Evolutionary conservation across 2,888 invertebrate genomes (phyloP), one percentile per base, ranked within the genome.

Genomic region (Ormyrus nitidulus): DNA sequence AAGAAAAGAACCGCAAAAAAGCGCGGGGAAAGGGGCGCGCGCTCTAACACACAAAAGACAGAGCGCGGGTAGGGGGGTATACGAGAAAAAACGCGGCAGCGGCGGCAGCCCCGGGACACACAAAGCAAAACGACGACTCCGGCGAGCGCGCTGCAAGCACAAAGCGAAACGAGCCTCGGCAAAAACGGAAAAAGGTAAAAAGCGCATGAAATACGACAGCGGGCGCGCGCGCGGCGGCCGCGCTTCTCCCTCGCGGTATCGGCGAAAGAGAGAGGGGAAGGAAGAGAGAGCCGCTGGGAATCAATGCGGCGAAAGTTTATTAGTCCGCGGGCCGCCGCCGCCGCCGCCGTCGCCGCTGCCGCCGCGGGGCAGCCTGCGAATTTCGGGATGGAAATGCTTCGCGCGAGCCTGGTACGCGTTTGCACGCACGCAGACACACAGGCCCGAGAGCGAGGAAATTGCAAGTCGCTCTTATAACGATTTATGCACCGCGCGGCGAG

Each of bases 281-380:
- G 65, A 19, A 49, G 64, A 65, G 9, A 48, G 48, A 54, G 64
- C 34, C 68, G 65, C 8, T 3, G 76, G n/a, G 75, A 81, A 81
- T 78, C 81, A 66, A 81, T 77, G 74, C 77, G 65, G 62, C 64
- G 76, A 72, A 75, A 83, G 82, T 80, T 80, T 82, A 83, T 84
- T 83, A 84, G 83, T 82, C 82, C 82, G 82, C 82, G 58, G 11
- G 48, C 19, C 61, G 19, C 34, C 13, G 64, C 61, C 5, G 13
- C 19, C 44, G 34, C 8, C 44, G 48, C 48, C 53, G 10, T 1
- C 13, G 64, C 61, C 5, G 13, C 3, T 11, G 34, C 8, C 44
- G 48, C 48, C 53, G 10, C 19, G 10, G 44, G 68, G 66, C 19
- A 19, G 49, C 46, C 49, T 53, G 77, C 58, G 53, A 79, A 64